Evolutionary conservation across 37 sponge, comb jelly and placozoan species (phyloP).

Genomic region (Agelas oroides): DNA sequence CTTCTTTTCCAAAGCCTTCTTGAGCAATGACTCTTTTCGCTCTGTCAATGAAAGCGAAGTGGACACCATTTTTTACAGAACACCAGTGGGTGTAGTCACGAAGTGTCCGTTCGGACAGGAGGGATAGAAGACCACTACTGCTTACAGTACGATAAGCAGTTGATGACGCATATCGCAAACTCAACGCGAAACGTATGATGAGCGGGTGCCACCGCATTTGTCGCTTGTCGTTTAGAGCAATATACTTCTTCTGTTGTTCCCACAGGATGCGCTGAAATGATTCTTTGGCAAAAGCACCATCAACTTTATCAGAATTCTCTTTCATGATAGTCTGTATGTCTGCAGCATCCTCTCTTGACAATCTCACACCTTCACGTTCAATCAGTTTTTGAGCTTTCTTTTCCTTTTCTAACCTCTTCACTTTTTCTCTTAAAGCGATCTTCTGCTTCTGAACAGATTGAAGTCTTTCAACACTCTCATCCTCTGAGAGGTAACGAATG

Average conservation of each 20-base stretch:
- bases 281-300: not conserved
- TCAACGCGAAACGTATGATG: not conserved
- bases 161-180: not conserved
- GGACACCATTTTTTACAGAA: not conserved
- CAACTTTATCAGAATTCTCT: not conserved
- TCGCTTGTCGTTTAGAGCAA: not conserved
- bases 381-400: not conserved
- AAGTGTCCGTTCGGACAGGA: too few relatives aligned
- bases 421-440: not conserved
- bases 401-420: not conserved
- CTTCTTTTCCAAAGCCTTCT: not conserved
- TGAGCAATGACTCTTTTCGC: not conserved
- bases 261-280: slow-evolving; percentile 13
- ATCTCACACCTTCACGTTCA: not conserved
- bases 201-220: slow-evolving; percentile 5
- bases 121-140: too few relatives aligned
- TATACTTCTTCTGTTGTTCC: slow-evolving; percentile 24
- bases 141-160: not conserved
- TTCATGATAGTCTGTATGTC: not conserved
- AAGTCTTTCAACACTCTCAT: not conserved
- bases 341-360: not conserved
- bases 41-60: not conserved
- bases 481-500: too few relatives aligned
- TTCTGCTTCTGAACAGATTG: not conserved
- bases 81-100: slow-evolving; percentile 2